Conservation (phyloP, 2,888 invertebrate genomes). For the Anaspis maculata region DNA sequence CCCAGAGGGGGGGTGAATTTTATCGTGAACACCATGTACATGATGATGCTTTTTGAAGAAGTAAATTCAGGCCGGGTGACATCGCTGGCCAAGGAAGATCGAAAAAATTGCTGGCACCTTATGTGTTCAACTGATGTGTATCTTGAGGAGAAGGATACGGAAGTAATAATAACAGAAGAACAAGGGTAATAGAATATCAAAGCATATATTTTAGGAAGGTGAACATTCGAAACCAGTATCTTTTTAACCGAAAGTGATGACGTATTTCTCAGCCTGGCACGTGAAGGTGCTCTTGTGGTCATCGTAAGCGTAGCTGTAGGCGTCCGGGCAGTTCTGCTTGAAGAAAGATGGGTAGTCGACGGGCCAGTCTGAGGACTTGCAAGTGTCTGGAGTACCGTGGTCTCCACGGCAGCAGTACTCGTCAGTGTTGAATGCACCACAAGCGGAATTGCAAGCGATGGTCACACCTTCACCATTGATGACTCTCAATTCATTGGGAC, state of each 20-base stretch:
- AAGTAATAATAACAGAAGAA: too few relatives aligned
- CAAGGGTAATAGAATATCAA: too few relatives aligned
- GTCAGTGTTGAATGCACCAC: constrained; percentile 41
- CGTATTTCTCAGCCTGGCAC: constrained; percentile 34
- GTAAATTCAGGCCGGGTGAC: too few relatives aligned
- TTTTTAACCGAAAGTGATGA: constrained; percentile 31
- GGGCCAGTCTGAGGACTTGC: constrained; percentile 35
- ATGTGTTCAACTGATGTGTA: too few relatives aligned
- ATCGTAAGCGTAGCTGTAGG: constrained; percentile 49
- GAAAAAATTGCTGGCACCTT: too few relatives aligned
- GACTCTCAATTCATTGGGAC: constrained; percentile 35
- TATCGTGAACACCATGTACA: too few relatives aligned
- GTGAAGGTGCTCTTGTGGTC: constrained; percentile 44
- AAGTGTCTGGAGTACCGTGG: constrained; percentile 39
- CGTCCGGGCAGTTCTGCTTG: constrained; percentile 45
- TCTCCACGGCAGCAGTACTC: constrained; percentile 43
- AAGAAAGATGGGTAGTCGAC: constrained; percentile 39
- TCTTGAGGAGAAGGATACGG: too few relatives aligned
- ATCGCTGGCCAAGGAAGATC: too few relatives aligned
- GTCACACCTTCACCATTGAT: constrained; percentile 23
- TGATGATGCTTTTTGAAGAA: too few relatives aligned
- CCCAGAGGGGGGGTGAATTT: too few relatives aligned
- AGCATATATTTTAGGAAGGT: too few relatives aligned
- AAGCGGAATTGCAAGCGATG: constrained; percentile 44
- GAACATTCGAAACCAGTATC: too few relatives aligned